A percentile compares a stretch with the other conserved stretches of the same genome.
Evolutionary conservation across 2,888 invertebrate genomes (phyloP).

Genomic region (Emmelina monodactyla): DNA sequence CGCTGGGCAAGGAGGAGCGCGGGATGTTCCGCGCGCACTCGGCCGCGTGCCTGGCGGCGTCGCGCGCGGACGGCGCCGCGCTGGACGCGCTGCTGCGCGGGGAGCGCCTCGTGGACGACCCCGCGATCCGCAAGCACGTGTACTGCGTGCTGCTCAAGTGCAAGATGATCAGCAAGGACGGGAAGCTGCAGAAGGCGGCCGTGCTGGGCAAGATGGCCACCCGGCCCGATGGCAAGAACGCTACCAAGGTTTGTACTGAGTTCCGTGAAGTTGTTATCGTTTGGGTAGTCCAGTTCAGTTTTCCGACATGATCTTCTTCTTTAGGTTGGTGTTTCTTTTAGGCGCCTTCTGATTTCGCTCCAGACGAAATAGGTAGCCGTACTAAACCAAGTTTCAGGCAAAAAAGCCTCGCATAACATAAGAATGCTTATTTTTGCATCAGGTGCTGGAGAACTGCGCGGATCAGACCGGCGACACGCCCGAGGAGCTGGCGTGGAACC

Average conservation of each 20-base stretch:
- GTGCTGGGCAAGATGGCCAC: conserved; percentile 32
- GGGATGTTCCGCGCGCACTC: conserved; percentile 55
- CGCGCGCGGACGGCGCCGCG: conserved; percentile 25
- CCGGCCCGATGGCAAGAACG: conserved; percentile 29
- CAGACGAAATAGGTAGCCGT: too few species aligned
- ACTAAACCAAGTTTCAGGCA: too few species aligned
- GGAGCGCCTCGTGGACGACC: conserved; percentile 23
- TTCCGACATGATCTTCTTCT: too few species aligned
- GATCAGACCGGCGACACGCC: conserved; percentile 38
- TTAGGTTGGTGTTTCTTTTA: too few species aligned
- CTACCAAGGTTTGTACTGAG: conserved; percentile 33
- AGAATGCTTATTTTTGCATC: conserved; percentile 4
- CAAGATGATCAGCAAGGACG: conserved; percentile 51
- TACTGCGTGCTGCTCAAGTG: conserved; percentile 50
- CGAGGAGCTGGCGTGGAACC: conserved; percentile 48
- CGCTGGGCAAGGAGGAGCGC: conserved; percentile 42
- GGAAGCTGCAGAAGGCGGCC: conserved; percentile 45
- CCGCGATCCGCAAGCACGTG: conserved; percentile 35
- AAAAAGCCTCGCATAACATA: too few species aligned
- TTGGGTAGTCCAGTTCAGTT: too few species aligned
- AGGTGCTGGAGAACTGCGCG: conserved; percentile 45
- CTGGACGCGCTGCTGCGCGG: conserved; percentile 36
- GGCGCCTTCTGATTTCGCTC: too few species aligned
- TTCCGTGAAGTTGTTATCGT: too few species aligned
- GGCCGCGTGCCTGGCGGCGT: conserved; percentile 33